Base-by-base conservation (phyloP, 2,113 vertebrate species). In the Chaenocephalus aceratus region DNA sequence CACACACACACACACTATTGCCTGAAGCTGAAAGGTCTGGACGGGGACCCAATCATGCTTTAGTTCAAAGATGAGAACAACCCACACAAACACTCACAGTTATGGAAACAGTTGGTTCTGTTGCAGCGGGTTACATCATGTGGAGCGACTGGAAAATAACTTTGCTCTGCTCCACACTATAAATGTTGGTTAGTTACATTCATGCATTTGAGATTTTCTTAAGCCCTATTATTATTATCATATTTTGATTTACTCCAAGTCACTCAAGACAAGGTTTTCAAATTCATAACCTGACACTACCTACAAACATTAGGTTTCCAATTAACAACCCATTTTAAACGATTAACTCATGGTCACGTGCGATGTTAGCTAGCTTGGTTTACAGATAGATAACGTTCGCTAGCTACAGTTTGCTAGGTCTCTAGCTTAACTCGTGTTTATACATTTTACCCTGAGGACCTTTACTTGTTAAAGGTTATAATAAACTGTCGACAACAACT, bases 61-160 rank as follows among this genome's bases (percentile, higher is more conserved):
- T 68, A 59, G 75, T 82, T 81, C 79, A 84, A 84, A 84, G 78
- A 56, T 1, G 11, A 62, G 63, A 48, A 71, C 67, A 67, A 54
- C 36, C 44, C 56, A 54, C 54, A 45, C 48, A 64, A 48, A 54
- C n/a, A n/a, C n/a, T n/a, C n/a, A n/a, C 52, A 66, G 10, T 63
- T 64, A 69, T 72, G 76, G 62, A 72, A 86, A 79, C 57, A 58
- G 36, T 54, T 26, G 58, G 73, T 77, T 51, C 13, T n/a, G 1
- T 84, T 89, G 67, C 87, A 84, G 78, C 12, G 44, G 63, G 49
- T 87, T 89, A 34, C 79, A 85, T 89, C 88, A 89, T 52, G 13
- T 41, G 61, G 68, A 79, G 52, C 62, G 70, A 84, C 66, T 84
- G 65, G 26, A 78, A 45, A 48, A 67, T 56, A 81, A 64, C 59